phyloP scores from a whole-genome alignment of 2,797 vertebrate species.

The Neoniphon sammara region DNA sequence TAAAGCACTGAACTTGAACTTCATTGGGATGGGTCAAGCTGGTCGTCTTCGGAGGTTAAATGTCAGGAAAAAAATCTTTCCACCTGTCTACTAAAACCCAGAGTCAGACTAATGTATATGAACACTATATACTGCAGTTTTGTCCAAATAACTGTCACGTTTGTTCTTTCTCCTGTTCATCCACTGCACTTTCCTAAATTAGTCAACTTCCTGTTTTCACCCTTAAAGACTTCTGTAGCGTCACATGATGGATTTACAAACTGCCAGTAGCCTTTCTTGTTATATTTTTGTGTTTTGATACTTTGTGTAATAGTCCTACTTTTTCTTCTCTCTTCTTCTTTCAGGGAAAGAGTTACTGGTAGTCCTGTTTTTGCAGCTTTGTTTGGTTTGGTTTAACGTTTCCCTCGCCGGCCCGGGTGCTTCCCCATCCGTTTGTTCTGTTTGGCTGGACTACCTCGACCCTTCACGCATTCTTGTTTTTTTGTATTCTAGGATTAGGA shows the following conservation, averaged over 20 bases:
- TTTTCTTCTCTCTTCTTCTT: constrained; percentile 19
- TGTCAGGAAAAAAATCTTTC: too few species aligned
- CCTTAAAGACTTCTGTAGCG: background rate
- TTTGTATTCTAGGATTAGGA: constrained; percentile 39
- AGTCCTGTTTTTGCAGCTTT: constrained; percentile 78
- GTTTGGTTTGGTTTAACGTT: constrained; percentile 72
- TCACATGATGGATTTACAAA: background rate
- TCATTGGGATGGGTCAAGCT: too few species aligned
- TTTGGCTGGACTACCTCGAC: constrained; percentile 48
- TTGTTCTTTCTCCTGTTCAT: background rate
- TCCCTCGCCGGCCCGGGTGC: constrained; percentile 53
- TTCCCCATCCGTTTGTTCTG: constrained; percentile 69
- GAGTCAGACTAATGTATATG: too few species aligned
- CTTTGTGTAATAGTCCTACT: background rate
- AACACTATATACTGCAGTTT: too few species aligned
- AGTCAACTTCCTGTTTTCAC: background rate
- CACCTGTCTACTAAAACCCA: too few species aligned
- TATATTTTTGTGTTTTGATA: constrained; percentile 40
- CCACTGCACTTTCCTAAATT: background rate
- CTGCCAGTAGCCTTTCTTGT: constrained; percentile 8
- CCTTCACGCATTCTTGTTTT: constrained; percentile 39
- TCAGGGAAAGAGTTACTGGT: constrained; percentile 74
- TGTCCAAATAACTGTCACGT: too few species aligned
- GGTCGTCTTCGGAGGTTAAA: too few species aligned
- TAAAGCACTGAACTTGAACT: too few species aligned